phyloP scores from a whole-genome alignment of 2,113 vertebrate species.

The Nothocercus nigrocapillus region DNA sequence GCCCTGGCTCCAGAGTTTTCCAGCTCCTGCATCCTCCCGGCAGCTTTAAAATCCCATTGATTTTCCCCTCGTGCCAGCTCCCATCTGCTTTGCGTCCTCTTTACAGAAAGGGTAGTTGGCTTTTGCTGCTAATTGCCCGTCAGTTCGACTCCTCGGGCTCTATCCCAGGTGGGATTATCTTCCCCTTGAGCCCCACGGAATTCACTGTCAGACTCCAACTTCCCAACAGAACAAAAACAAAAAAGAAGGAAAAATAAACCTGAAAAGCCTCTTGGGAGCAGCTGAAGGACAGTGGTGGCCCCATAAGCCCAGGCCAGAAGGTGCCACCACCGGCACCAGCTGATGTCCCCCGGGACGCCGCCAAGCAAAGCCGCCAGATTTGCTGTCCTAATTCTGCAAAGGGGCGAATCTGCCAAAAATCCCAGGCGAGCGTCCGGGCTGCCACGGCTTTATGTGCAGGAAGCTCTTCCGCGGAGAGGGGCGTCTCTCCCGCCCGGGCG shows the following conservation, averaged over 20 bases:
- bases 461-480: neutral
- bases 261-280: too few species aligned
- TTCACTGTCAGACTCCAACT: rapidly evolving
- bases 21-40: neutral
- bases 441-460: neutral
- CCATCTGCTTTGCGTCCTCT: neutral
- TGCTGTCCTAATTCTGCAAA: neutral
- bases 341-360: neutral
- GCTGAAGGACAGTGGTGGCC: neutral
- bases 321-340: neutral
- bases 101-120: neutral
- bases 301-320: neutral
- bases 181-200: neutral
- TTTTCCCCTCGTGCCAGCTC: neutral
- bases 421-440: neutral
- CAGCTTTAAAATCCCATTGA: neutral
- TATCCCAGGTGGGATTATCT: neutral
- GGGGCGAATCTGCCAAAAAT: neutral
- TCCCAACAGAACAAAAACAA: neutral
- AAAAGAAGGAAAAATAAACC: neutral
- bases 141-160: neutral
- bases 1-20: neutral
- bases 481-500: neutral
- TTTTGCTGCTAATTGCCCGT: neutral
- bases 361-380: neutral